A percentile compares a stretch with the other conserved stretches of the same genome.
Evolutionary conservation across 1,140 invertebrate species (phyloP).

Genomic region (Drosophila lacteicornis): DNA sequence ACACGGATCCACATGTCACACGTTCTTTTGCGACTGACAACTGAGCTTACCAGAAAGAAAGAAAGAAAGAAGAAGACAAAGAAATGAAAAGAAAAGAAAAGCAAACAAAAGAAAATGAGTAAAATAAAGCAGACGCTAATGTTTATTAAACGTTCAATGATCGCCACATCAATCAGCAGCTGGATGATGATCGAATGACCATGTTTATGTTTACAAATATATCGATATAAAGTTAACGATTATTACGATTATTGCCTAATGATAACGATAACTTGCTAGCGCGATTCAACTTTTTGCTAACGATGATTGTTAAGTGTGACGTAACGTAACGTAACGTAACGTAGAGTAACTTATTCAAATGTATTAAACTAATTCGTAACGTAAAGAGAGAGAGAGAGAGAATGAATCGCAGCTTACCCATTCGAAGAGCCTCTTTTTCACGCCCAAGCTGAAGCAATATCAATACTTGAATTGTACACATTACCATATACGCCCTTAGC

Average conservation of each 20-base stretch:
- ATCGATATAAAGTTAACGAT: conserved; percentile 9
- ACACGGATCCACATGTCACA: conserved; percentile 24
- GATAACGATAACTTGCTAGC: background rate
- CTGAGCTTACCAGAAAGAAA: conserved; percentile 54
- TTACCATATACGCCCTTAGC: conserved; percentile 11
- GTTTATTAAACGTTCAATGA: conserved; percentile 9
- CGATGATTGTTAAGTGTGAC: conserved; percentile 50
- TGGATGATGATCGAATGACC: conserved; percentile 5
- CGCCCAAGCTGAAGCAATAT: conserved; percentile 19
- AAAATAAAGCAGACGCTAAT: background rate
- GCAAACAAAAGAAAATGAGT: background rate
- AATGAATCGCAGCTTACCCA: conserved; percentile 1
- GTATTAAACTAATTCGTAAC: conserved; percentile 5
- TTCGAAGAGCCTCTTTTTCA: background rate
- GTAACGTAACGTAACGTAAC: conserved; percentile 32
- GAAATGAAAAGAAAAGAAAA: no score
- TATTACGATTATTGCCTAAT: conserved; percentile 7
- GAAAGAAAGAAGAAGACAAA: background rate
- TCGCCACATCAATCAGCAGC: conserved; percentile 11
- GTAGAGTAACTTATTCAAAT: conserved; percentile 28
- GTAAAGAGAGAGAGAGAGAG: conserved; percentile 14
- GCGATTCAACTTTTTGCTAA: conserved; percentile 16
- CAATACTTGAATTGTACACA: conserved; percentile 25
- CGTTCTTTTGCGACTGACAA: conserved; percentile 60
- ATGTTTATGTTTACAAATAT: conserved; percentile 7